Evolutionary conservation across 2,888 invertebrate genomes (phyloP).

Genomic region (Ennomos fuscantarius): DNA sequence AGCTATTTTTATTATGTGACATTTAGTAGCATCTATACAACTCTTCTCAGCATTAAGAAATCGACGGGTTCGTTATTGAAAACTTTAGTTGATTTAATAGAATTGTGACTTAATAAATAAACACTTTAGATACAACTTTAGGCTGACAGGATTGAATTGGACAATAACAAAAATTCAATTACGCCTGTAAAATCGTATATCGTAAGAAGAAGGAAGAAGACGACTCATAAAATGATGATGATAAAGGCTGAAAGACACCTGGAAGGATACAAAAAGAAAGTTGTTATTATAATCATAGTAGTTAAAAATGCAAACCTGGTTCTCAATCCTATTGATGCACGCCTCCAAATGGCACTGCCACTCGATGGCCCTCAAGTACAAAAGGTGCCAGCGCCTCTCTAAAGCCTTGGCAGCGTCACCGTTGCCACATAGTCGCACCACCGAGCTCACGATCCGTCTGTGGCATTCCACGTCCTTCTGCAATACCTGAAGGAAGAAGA

Average conservation of each 20-base stretch:
- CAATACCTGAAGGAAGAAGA: conserved; percentile 88
- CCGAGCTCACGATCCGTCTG: conserved; percentile 92
- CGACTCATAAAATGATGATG: no score
- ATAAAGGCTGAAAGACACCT: no score
- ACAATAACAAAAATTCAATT: no score
- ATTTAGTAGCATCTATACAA: conserved; percentile 16
- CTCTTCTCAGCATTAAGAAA: conserved; percentile 2
- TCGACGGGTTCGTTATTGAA: conserved; percentile 6
- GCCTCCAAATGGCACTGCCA: conserved; percentile 96
- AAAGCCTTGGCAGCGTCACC: conserved; percentile 89
- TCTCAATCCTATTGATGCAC: conserved; percentile 88
- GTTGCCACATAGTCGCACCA: conserved; percentile 90
- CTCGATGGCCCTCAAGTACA: conserved; percentile 95
- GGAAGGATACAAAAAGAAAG: no score
- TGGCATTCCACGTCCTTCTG: conserved; percentile 97
- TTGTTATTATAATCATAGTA: no score
- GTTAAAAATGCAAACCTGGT: conserved; percentile 62
- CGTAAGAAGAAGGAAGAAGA: no score
- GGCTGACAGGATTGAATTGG: no score
- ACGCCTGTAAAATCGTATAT: no score
- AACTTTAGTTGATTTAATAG: conserved; percentile 3
- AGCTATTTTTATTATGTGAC: conserved; percentile 10
- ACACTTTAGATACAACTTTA: no score
- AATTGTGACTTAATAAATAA: no score
- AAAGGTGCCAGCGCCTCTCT: conserved; percentile 95